These are phyloP conservation scores for Drosophila pullipes DNA, from an alignment of 2,888 invertebrate genomes.

Conservation along the genomic window DNA sequence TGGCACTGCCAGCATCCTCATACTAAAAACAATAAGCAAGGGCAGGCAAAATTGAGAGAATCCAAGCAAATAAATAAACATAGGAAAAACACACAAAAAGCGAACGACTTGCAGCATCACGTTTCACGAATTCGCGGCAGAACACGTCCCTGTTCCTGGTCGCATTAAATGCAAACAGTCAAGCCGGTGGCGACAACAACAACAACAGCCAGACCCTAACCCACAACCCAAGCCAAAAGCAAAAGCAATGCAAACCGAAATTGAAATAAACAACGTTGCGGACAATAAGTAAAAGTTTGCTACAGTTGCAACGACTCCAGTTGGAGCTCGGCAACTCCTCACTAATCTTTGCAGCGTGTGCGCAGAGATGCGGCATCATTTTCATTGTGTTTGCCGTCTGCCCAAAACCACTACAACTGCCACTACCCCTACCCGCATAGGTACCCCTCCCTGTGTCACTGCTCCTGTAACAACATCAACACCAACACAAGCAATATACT, in stretches of 20 bases:
- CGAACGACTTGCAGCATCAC: constrained; percentile 78
- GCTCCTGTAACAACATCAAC: constrained; percentile 27
- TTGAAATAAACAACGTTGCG: constrained; percentile 71
- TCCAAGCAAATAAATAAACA: constrained; percentile 51
- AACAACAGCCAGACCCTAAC: constrained; percentile 17
- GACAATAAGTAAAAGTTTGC: constrained; percentile 77
- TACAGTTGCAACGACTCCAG: constrained; percentile 60
- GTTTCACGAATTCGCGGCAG: constrained; percentile 81
- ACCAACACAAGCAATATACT: constrained; percentile 16
- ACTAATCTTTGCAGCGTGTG: constrained; percentile 57
- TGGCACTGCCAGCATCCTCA: constrained; percentile 39
- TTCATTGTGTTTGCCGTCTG: constrained; percentile 51
- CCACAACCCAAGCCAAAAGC: constrained; percentile 42
- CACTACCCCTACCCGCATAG: constrained; percentile 1
- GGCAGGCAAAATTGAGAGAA: constrained; percentile 54
- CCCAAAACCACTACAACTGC: constrained; percentile 1
- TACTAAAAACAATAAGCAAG: constrained; percentile 49
- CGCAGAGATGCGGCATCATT: constrained; percentile 54
- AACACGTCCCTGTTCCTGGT: constrained; percentile 73
- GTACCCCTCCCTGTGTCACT: not conserved
- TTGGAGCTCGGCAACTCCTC: constrained; percentile 35
- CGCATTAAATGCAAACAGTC: constrained; percentile 75
- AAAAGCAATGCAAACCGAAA: constrained; percentile 53
- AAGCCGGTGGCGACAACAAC: constrained; percentile 39
- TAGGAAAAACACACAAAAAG: constrained; percentile 23